Evolutionary conservation across 2,113 vertebrate genomes (phyloP), one percentile per base, ranked within the genome.

Genomic region (Entomyzon cyanotis): DNA sequence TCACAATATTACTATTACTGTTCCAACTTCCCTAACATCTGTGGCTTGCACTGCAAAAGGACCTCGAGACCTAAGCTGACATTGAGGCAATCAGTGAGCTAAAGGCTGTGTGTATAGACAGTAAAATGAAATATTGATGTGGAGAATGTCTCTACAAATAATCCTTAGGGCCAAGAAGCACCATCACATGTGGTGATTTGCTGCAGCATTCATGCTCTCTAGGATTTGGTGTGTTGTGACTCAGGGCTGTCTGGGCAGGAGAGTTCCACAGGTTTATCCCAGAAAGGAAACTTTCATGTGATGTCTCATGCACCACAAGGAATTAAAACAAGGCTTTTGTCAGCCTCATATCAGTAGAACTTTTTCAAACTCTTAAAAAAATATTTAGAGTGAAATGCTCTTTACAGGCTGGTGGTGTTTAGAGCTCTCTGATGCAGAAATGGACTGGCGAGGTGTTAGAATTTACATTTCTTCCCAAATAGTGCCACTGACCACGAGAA

Each of bases 101-200:
- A 60, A 78, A 74, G 87, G 39, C 71, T 74, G 19, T 47, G 18
- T 85, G 35, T 23, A 41, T 14, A 81, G 85, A 60, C 17, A 74
- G 27, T 12, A 90, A 92, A 86, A 81, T 76, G 80, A 80, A 90
- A 86, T 94, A 84, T 87, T 93, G 63, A 80, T 63, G 12, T 65
- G 33, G 80, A 78, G 63, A 81, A 59, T 25, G 49, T 70, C 59
- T 70, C 52, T 41, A n/a, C 37, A 89, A 93, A 81, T 62, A 84
- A 63, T n/a, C 78, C 31, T 68, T 75, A 30, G 37, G 79, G 55
- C 47, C 82, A 86, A 75, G 92, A 86, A 71, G 4, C 25, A 24
- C 84, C 73, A 70, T 73, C 31, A 11, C 22, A 20, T 60, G 44
- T 84, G 64, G 50, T 55, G 58, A 30, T 55, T 63, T 90, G 50